phyloP scores from a whole-genome alignment of 2,888 invertebrate species.

The Dryadula phaetusa region DNA sequence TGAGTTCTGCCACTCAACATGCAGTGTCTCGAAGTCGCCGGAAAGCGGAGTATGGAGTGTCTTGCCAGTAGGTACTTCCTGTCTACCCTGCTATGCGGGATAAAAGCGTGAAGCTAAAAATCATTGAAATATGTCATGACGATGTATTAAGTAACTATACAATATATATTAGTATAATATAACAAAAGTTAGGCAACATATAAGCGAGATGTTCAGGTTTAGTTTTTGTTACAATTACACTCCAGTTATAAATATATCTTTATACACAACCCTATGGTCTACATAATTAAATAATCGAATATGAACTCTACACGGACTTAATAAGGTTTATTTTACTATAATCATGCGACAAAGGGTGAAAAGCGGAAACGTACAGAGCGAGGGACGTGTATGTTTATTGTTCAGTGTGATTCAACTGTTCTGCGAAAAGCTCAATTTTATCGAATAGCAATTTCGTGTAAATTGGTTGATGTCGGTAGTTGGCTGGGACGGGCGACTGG shows the following conservation, averaged over 20 bases:
- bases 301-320: neutral
- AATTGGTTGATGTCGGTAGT: slow-evolving; percentile 6
- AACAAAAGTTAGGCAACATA: no score
- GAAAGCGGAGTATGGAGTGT: no score
- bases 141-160: no score
- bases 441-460: slow-evolving; percentile 2
- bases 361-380: slow-evolving; percentile 8
- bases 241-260: neutral
- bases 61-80: no score
- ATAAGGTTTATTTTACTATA: neutral
- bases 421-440: slow-evolving; percentile 15
- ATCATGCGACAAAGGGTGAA: neutral
- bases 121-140: no score
- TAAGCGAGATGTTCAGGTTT: no score
- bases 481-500: neutral
- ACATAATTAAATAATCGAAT: neutral
- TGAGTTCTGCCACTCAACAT: no score
- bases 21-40: no score
- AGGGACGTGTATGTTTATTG: slow-evolving; percentile 22
- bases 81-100: no score
- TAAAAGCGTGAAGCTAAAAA: no score
- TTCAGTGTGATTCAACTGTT: slow-evolving; percentile 15
- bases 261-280: neutral
- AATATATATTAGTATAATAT: no score
- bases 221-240: no score